These are phyloP conservation scores for Nipponacmea schrenckii DNA, from an alignment of 2,888 invertebrate species.

Conservation along the genomic window DNA sequence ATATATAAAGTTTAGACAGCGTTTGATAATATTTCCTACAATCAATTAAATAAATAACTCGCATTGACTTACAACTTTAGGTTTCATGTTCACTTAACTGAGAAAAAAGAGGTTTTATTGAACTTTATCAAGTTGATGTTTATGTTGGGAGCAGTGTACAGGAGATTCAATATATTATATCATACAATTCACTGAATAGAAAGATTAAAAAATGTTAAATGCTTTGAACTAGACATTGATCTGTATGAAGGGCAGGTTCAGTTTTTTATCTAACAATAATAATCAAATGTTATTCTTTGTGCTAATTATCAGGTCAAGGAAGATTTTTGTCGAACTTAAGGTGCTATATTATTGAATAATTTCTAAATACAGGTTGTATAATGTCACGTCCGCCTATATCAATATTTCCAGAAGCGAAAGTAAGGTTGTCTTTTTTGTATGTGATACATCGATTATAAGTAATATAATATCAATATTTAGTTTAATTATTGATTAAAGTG, in stretches of 20 bases:
- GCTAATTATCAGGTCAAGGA: too few species aligned
- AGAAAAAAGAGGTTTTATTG: background rate
- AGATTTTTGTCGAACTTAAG: too few species aligned
- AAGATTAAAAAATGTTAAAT: background rate
- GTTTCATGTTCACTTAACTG: background rate
- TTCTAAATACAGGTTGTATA: too few species aligned
- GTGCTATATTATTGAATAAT: too few species aligned
- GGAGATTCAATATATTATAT: slow-evolving; percentile 7
- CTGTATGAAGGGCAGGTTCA: background rate
- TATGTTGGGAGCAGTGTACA: background rate
- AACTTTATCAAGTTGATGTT: background rate
- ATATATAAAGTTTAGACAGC: background rate
- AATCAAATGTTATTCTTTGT: background rate
- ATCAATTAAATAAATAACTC: background rate
- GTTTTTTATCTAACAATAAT: background rate
- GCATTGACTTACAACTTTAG: background rate
- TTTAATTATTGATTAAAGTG: too few species aligned
- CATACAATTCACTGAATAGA: background rate
- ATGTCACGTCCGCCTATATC: too few species aligned
- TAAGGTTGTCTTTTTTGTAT: too few species aligned
- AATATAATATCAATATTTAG: too few species aligned
- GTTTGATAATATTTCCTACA: background rate
- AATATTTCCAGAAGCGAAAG: too few species aligned
- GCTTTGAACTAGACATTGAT: background rate
- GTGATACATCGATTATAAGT: too few species aligned